phyloP scores from a whole-genome alignment of 2,113 vertebrate species.

The Protobothrops mucrosquamatus region DNA sequence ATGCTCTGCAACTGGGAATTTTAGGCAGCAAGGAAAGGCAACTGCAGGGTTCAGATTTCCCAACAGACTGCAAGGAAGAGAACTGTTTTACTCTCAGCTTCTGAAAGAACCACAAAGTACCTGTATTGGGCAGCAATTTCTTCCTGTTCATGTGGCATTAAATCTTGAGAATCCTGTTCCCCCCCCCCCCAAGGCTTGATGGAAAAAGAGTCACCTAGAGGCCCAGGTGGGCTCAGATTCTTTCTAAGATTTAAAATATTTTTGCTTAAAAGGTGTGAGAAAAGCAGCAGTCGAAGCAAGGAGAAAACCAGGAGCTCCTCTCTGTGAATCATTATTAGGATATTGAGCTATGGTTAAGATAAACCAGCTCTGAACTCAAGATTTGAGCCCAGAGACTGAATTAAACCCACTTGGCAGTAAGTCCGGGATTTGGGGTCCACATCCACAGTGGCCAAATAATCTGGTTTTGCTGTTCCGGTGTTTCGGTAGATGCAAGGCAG shows the following conservation, averaged over 20 bases:
- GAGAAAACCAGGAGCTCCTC: neutral
- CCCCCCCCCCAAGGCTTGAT: neutral
- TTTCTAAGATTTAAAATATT: neutral
- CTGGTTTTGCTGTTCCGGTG: constrained; percentile 75
- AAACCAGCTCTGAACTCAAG: neutral
- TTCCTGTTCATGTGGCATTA: neutral
- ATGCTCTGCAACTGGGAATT: neutral
- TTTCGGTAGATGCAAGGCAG: constrained; percentile 90
- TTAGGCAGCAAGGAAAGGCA: neutral
- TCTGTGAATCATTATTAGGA: neutral
- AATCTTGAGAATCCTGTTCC: neutral
- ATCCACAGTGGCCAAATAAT: constrained; percentile 92
- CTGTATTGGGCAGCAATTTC: neutral
- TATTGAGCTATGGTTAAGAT: neutral
- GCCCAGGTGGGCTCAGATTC: neutral
- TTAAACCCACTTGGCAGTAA: constrained; percentile 79
- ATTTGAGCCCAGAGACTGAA: fast-evolving
- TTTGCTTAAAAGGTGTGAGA: neutral
- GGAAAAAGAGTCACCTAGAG: neutral
- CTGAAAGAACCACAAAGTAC: neutral
- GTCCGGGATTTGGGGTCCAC: constrained; percentile 79
- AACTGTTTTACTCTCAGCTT: neutral
- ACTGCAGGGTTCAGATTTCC: neutral
- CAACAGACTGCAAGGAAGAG: neutral
- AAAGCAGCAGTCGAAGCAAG: neutral